phyloP scores from a whole-genome alignment of 2,888 invertebrate species.

The Leptopilina drosophilae region DNA sequence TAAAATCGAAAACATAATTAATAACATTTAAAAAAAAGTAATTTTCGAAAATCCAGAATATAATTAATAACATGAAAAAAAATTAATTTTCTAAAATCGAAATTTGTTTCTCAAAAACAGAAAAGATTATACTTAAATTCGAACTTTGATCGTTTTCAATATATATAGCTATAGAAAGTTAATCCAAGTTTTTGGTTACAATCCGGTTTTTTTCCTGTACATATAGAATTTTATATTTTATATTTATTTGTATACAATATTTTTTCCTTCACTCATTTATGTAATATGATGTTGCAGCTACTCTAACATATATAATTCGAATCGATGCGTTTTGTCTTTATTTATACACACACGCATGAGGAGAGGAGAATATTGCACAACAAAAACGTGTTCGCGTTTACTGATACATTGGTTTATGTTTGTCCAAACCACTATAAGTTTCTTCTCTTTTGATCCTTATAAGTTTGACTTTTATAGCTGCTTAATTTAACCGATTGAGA shows the following conservation, averaged over 20 bases:
- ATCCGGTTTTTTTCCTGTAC: background rate
- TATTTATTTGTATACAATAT: background rate
- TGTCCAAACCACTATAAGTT: background rate
- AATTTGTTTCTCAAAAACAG: background rate
- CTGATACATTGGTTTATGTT: conserved; percentile 15
- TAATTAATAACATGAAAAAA: background rate
- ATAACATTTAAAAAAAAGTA: too few species aligned
- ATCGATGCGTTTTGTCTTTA: conserved; percentile 32
- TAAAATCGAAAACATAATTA: too few species aligned
- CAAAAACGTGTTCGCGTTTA: conserved; percentile 24
- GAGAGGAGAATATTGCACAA: conserved; percentile 16
- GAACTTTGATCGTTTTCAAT: conserved; percentile 20
- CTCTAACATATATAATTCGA: conserved; percentile 23
- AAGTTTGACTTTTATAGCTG: conserved; percentile 32
- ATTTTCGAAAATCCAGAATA: too few species aligned
- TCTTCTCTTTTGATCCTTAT: conserved; percentile 26
- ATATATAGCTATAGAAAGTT: conserved; percentile 15
- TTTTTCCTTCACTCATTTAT: background rate
- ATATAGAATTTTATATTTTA: background rate
- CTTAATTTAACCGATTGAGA: conserved; percentile 23
- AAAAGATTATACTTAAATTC: background rate
- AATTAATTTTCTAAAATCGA: background rate
- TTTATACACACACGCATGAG: background rate
- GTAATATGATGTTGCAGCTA: conserved; percentile 22
- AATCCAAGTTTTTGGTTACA: conserved; percentile 19